Percentiles rank a stretch among this genome's conserved stretches.
Evolutionary conservation across 2,888 invertebrate genomes (phyloP).

Genomic region (Deilephila elpenor): DNA sequence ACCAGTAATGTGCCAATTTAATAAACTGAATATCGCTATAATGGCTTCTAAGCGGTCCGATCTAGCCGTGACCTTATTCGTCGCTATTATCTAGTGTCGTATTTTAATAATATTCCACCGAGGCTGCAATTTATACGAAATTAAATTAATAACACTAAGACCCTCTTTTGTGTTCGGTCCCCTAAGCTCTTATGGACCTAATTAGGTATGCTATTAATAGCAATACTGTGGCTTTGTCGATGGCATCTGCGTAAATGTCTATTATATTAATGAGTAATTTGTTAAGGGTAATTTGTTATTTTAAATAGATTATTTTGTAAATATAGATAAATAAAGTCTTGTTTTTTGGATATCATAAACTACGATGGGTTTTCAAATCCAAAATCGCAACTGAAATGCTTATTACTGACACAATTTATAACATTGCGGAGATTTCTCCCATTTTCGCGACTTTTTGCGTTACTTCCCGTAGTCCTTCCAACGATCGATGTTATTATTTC

Average conservation of each 20-base stretch:
- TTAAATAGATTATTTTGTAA: too few relatives aligned
- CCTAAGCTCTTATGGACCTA: neutral
- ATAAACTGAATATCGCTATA: neutral
- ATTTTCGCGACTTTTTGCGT: too few relatives aligned
- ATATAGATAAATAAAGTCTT: too few relatives aligned
- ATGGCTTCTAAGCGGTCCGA: neutral
- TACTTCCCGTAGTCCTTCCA: too few relatives aligned
- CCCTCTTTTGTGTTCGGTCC: neutral
- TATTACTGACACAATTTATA: too few relatives aligned
- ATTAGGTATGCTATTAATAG: constrained; percentile 7
- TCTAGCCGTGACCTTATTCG: neutral
- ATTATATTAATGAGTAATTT: too few relatives aligned
- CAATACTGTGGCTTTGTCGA: neutral
- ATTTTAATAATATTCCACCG: constrained; percentile 3
- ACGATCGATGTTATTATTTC: too few relatives aligned
- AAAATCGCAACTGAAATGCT: neutral
- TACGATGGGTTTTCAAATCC: neutral
- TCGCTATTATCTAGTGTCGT: neutral
- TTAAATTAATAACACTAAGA: constrained; percentile 9
- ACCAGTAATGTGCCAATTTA: neutral
- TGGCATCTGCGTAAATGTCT: too few relatives aligned
- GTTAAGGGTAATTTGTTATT: too few relatives aligned
- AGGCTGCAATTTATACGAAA: constrained; percentile 7
- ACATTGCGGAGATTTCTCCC: too few relatives aligned
- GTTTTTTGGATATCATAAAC: too few relatives aligned